Conservation (phyloP, 1,140 invertebrate species). For the Calosoma granatense region DNA sequence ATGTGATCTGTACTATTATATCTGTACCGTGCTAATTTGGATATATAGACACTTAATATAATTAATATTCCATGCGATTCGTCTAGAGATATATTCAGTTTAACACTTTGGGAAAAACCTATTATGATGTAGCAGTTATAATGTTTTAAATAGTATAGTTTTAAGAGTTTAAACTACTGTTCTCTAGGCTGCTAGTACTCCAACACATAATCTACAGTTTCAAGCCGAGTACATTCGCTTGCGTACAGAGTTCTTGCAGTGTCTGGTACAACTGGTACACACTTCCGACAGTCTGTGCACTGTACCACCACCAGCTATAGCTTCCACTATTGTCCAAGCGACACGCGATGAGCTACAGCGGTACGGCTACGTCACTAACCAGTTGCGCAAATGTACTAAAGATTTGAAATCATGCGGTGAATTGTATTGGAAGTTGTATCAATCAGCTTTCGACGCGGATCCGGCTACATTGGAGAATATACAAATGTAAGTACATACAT, state of each 20-base stretch:
- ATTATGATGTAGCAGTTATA: too few species aligned
- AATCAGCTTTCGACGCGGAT: constrained; percentile 90
- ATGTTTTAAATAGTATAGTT: too few species aligned
- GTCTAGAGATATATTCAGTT: too few species aligned
- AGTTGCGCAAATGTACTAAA: constrained; percentile 66
- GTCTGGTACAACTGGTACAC: constrained; percentile 61
- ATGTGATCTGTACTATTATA: too few species aligned
- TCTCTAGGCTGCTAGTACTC: constrained; percentile 53
- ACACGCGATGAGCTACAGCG: constrained; percentile 72
- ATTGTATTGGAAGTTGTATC: constrained; percentile 73
- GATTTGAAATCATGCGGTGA: constrained; percentile 66
- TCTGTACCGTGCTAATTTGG: constrained; percentile 12
- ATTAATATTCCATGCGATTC: too few species aligned
- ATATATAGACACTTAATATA: too few species aligned
- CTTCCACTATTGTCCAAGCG: constrained; percentile 63
- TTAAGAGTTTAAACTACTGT: not conserved
- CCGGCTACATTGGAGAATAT: constrained; percentile 72
- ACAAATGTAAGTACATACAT: constrained; percentile 51
- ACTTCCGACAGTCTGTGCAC: constrained; percentile 76
- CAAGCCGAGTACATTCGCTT: constrained; percentile 68
- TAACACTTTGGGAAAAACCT: too few species aligned
- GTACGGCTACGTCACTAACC: constrained; percentile 72
- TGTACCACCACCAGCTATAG: constrained; percentile 86
- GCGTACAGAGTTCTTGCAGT: constrained; percentile 66
- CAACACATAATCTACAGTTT: constrained; percentile 57